phyloP scores from a whole-genome alignment of 2,797 vertebrate genomes.

The Petrocephalus sullivani region DNA sequence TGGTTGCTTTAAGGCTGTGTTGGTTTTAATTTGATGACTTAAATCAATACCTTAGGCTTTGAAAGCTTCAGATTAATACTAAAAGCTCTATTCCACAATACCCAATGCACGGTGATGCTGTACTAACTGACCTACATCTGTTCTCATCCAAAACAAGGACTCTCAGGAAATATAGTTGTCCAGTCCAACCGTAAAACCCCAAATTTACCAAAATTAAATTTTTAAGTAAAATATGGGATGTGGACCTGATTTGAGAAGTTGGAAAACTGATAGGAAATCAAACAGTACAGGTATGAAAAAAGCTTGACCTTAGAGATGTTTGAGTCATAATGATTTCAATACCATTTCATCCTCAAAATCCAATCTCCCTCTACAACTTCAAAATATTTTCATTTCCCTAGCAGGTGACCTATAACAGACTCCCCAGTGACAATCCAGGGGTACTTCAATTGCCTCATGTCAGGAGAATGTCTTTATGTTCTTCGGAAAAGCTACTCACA shows the following conservation, averaged over 20 bases:
- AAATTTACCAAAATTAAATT: not conserved
- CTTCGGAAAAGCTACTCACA: not conserved
- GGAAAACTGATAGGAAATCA: not conserved
- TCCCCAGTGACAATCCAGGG: constrained; percentile 1
- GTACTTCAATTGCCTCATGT: constrained; percentile 7
- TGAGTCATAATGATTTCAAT: constrained; percentile 17
- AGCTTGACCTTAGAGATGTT: not conserved
- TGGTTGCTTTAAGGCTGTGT: not conserved
- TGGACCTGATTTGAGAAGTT: not conserved
- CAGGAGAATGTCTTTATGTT: not conserved
- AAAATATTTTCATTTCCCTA: constrained; percentile 15
- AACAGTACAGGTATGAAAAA: not conserved
- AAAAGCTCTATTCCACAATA: not conserved
- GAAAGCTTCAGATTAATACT: not conserved
- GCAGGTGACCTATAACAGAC: not conserved
- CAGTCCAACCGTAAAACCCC: not conserved
- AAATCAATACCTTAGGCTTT: constrained; percentile 14
- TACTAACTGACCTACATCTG: not conserved
- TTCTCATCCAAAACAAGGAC: not conserved
- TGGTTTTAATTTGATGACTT: constrained; percentile 11
- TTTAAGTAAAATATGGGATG: not conserved
- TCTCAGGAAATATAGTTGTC: not conserved
- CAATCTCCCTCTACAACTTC: not conserved
- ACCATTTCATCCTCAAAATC: constrained; percentile 16
- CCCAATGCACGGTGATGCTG: not conserved